Percentiles rank a stretch among this genome's conserved stretches.
phyloP scores from a whole-genome alignment of 2,888 invertebrate genomes.

The Hetaerina titia region DNA sequence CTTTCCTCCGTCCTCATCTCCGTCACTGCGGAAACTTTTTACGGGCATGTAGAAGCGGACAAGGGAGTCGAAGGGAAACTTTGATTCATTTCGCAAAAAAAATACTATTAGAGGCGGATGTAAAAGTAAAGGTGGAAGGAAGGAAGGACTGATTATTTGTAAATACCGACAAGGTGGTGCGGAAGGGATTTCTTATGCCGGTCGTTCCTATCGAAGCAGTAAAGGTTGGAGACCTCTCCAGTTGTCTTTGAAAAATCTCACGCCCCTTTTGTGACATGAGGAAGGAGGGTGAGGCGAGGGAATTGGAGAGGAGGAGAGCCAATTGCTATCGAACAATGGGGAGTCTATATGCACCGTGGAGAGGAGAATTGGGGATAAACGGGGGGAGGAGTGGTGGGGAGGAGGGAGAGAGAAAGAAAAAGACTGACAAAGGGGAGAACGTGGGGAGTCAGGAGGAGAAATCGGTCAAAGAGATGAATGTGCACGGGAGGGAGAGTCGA shows the following conservation, averaged over 20 bases:
- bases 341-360: conserved; percentile 14
- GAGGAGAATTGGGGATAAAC: background rate
- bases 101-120: background rate
- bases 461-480: background rate
- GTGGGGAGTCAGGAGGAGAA: background rate
- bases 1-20: background rate
- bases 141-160: background rate
- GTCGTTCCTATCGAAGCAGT: background rate
- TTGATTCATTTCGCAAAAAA: background rate
- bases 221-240: conserved; percentile 19
- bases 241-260: conserved; percentile 27
- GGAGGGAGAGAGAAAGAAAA: background rate
- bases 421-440: background rate
- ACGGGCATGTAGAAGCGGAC: background rate
- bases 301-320: conserved; percentile 12
- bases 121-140: background rate
- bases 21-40: background rate
- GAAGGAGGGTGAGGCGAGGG: background rate
- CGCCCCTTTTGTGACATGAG: background rate
- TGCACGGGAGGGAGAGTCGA: too few species aligned
- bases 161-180: background rate
- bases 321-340: conserved; percentile 36
- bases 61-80: background rate
- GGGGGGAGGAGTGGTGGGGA: background rate
- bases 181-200: background rate